phyloP scores from a whole-genome alignment of 23 tunicate species.

The Aplidium turbinatum region DNA sequence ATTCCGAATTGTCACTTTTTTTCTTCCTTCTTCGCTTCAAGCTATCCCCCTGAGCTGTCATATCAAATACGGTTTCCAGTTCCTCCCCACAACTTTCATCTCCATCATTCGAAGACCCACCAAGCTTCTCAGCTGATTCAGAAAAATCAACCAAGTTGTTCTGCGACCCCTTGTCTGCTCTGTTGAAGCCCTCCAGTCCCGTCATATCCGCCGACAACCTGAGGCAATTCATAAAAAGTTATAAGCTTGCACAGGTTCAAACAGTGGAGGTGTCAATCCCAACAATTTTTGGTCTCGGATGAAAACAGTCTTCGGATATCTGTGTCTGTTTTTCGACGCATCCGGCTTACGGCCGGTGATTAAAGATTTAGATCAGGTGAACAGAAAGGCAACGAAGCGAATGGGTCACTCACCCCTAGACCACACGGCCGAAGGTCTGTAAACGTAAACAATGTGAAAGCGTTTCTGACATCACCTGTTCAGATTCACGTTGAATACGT shows the following conservation, averaged over 20 bases:
- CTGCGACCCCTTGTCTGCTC: constrained; percentile 91
- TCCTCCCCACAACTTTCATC: constrained; percentile 61
- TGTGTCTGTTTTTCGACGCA: too few species aligned
- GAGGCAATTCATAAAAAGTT: too few species aligned
- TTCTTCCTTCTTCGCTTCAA: constrained; percentile 69
- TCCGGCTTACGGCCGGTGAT: too few species aligned
- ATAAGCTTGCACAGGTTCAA: too few species aligned
- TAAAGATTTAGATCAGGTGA: too few species aligned
- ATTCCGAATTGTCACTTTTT: constrained; percentile 6
- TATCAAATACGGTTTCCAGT: constrained; percentile 71
- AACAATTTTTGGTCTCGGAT: too few species aligned
- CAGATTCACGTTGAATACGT: constrained; percentile 6
- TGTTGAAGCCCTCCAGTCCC: constrained; percentile 73
- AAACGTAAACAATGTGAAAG: background rate
- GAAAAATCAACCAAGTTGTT: constrained; percentile 97
- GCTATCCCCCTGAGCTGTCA: constrained; percentile 85
- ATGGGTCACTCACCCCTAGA: background rate
- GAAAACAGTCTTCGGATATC: too few species aligned
- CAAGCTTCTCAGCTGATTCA: constrained; percentile 44
- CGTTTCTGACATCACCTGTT: constrained; percentile 1
- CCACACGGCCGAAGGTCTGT: background rate
- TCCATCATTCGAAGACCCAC: constrained; percentile 27
- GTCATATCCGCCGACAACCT: constrained; percentile 71
- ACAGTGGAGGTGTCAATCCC: too few species aligned
- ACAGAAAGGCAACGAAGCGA: too few species aligned